These are phyloP conservation scores for Huso huso DNA, from an alignment of 2,797 vertebrate species.

Conservation along the genomic window DNA sequence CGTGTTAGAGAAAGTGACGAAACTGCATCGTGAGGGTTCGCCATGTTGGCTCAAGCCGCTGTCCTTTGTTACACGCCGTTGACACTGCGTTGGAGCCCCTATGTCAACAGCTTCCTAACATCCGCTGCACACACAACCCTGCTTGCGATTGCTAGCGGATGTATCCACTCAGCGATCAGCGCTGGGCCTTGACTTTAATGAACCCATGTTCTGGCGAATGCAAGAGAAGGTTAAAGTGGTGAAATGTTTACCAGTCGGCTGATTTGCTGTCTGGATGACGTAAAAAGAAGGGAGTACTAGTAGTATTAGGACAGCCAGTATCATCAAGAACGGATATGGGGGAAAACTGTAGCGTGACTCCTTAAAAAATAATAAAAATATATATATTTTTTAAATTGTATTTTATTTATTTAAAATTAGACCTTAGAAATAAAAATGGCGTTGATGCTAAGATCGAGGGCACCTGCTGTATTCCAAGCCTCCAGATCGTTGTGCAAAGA, in stretches of 20 bases:
- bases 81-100: background rate
- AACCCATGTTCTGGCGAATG: background rate
- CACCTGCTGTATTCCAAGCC: conserved; percentile 53
- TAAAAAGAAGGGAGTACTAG: conserved; percentile 16
- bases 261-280: conserved; percentile 20
- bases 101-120: background rate
- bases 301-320: conserved; percentile 18
- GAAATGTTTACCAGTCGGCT: conserved; percentile 16
- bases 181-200: background rate
- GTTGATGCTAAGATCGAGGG: conserved; percentile 61
- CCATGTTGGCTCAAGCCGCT: background rate
- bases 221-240: conserved; percentile 26
- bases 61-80: background rate
- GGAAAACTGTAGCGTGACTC: conserved; percentile 15
- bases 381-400: background rate
- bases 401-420: background rate
- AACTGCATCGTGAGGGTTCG: background rate
- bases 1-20: background rate
- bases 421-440: conserved; percentile 51
- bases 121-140: too few species aligned
- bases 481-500: conserved; percentile 58
- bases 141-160: background rate
- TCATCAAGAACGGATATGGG: conserved; percentile 44
- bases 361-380: background rate
- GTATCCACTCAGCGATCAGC: background rate